Evolutionary conservation across 2,888 invertebrate species (phyloP).

Genomic region (Tenthredo livida): DNA sequence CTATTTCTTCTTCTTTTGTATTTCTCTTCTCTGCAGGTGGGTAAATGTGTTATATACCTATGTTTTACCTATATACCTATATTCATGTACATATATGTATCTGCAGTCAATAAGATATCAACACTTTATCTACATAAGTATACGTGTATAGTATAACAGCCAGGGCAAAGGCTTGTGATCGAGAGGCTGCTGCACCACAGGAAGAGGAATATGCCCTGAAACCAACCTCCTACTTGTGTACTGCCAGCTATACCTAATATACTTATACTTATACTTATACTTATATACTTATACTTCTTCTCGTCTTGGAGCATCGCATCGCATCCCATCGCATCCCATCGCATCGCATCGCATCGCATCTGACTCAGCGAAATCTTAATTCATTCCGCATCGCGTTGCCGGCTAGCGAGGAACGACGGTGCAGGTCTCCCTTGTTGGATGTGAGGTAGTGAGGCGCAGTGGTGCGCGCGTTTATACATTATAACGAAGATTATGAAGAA

Average conservation of each 20-base stretch:
- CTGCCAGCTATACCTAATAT: not conserved
- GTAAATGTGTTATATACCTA: no score
- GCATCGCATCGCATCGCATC: slow-evolving; percentile 46
- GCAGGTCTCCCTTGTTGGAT: not conserved
- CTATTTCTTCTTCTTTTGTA: not conserved
- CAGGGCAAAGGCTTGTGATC: no score
- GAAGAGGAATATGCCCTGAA: not conserved
- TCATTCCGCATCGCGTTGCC: slow-evolving; percentile 58
- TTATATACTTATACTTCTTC: not conserved
- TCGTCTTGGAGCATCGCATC: not conserved
- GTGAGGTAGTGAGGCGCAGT: not conserved
- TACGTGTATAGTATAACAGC: no score
- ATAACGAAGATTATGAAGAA: not conserved
- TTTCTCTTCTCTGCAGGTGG: not conserved
- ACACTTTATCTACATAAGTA: no score
- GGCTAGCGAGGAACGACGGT: slow-evolving; percentile 15
- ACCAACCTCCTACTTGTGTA: not conserved
- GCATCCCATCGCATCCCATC: slow-evolving; percentile 53
- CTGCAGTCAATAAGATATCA: no score
- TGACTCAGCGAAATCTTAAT: slow-evolving; percentile 64
- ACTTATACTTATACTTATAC: not conserved
- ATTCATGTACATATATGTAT: no score
- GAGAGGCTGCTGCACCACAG: not conserved
- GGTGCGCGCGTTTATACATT: not conserved
- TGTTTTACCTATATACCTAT: no score